Conservation (phyloP, 2,113 vertebrate species). For the Pardalotus punctatus region DNA sequence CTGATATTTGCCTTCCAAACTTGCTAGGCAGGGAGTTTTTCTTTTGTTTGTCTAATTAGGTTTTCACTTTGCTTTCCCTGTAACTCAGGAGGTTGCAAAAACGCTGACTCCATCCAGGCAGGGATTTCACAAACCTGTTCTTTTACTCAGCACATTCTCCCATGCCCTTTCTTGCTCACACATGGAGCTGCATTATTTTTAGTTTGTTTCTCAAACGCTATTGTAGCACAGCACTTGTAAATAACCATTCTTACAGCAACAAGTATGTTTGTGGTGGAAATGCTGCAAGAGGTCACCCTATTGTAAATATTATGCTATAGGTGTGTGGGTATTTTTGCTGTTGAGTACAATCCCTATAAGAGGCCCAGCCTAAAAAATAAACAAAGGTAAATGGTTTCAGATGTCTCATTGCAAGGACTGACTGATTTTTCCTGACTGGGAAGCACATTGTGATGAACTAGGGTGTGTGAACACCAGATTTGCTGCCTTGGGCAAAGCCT, state of each 20-base stretch:
- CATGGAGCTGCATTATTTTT: neutral
- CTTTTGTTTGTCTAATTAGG: neutral
- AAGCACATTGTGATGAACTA: neutral
- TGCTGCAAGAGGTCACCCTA: rapidly evolving
- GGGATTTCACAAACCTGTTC: neutral
- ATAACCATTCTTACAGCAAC: neutral
- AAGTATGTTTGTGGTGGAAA: neutral
- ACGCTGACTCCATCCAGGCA: neutral
- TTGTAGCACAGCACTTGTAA: neutral
- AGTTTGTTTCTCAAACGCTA: neutral
- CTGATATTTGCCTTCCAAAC: neutral
- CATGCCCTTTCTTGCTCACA: neutral
- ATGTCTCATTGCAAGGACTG: neutral
- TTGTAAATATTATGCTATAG: slow-evolving; percentile 9
- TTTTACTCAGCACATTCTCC: neutral
- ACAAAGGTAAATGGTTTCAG: slow-evolving; percentile 48
- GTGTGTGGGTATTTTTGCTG: neutral
- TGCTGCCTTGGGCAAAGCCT: neutral
- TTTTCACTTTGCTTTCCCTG: slow-evolving; percentile 14
- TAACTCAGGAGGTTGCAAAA: neutral
- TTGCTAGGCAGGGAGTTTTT: slow-evolving; percentile 25
- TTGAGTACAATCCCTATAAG: neutral
- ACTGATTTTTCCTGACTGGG: neutral
- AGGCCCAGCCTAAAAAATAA: slow-evolving; percentile 42
- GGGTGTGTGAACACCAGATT: neutral